Conservation (phyloP, 2,113 vertebrate genomes). For the Nerophis ophidion region DNA sequence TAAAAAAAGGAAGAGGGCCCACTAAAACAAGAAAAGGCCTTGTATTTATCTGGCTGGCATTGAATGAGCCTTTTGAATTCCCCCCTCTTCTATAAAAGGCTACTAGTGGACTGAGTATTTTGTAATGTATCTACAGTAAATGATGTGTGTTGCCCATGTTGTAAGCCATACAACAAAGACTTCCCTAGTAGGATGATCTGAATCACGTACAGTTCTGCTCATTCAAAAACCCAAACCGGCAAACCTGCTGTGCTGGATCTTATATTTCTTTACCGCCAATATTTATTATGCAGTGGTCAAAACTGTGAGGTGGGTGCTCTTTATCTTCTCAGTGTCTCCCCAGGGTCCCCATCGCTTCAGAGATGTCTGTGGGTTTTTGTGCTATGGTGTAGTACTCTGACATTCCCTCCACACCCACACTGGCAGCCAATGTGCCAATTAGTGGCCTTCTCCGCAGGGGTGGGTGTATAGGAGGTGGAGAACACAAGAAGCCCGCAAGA, state of each 20-base stretch:
- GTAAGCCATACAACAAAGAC: neutral
- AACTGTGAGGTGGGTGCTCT: slow-evolving; percentile 48
- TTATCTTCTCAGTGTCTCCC: slow-evolving; percentile 54
- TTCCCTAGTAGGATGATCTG: neutral
- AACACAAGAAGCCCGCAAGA: slow-evolving; percentile 64
- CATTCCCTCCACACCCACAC: slow-evolving; percentile 78
- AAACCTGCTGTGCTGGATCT: slow-evolving; percentile 16
- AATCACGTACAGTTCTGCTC: neutral
- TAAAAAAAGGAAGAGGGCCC: slow-evolving; percentile 56
- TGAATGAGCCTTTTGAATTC: slow-evolving; percentile 40
- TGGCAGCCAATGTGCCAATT: slow-evolving; percentile 80
- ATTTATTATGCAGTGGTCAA: slow-evolving; percentile 49
- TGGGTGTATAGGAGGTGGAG: slow-evolving; percentile 67
- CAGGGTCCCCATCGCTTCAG: slow-evolving; percentile 54
- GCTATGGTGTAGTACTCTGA: slow-evolving; percentile 70
- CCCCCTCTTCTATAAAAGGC: slow-evolving; percentile 51
- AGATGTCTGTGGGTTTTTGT: slow-evolving; percentile 68
- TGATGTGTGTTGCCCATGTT: slow-evolving; percentile 13
- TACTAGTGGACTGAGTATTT: slow-evolving; percentile 39
- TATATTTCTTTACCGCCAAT: slow-evolving; percentile 20
- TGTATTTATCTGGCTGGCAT: slow-evolving; percentile 60
- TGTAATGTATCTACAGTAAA: too few relatives aligned
- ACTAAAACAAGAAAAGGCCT: slow-evolving; percentile 50
- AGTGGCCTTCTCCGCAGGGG: slow-evolving; percentile 75
- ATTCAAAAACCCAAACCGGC: slow-evolving; percentile 7